Conservation (phyloP, 2,113 vertebrate species). For the Lepus europaeus region DNA sequence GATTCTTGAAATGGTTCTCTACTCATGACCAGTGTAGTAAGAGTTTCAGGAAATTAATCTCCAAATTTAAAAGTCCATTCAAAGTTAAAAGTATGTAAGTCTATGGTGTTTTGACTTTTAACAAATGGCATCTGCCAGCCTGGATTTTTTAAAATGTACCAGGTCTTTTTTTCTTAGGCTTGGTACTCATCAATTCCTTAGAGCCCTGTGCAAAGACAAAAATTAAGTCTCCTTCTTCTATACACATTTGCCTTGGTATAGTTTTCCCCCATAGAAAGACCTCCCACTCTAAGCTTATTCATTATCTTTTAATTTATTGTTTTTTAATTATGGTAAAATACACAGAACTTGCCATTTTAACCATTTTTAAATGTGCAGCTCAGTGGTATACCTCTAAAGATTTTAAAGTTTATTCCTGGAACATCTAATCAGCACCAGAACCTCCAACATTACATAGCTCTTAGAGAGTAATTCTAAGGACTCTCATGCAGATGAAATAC, state of each 20-base stretch:
- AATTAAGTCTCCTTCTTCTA: neutral
- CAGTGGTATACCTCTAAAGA: neutral
- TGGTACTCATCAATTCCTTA: neutral
- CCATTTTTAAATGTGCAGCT: neutral
- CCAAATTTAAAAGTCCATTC: neutral
- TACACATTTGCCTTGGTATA: neutral
- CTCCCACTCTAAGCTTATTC: neutral
- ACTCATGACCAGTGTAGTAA: neutral
- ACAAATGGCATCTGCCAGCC: neutral
- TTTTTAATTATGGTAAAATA: neutral
- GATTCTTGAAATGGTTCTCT: conserved; percentile 37
- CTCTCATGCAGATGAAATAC: neutral
- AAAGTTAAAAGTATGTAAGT: conserved; percentile 24
- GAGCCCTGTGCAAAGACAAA: neutral
- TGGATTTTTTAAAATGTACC: neutral
- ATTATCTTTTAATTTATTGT: neutral
- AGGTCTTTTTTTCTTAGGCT: neutral
- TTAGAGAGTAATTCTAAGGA: neutral
- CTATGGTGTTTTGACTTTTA: neutral
- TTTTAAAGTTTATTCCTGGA: conserved; percentile 53
- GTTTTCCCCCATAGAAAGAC: neutral
- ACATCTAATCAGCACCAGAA: conserved; percentile 49
- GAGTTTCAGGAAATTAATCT: conserved; percentile 18
- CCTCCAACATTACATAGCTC: conserved; percentile 13
- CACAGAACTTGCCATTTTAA: neutral